phyloP scores from a whole-genome alignment of 2,113 vertebrate genomes.

The Laticauda colubrina region DNA sequence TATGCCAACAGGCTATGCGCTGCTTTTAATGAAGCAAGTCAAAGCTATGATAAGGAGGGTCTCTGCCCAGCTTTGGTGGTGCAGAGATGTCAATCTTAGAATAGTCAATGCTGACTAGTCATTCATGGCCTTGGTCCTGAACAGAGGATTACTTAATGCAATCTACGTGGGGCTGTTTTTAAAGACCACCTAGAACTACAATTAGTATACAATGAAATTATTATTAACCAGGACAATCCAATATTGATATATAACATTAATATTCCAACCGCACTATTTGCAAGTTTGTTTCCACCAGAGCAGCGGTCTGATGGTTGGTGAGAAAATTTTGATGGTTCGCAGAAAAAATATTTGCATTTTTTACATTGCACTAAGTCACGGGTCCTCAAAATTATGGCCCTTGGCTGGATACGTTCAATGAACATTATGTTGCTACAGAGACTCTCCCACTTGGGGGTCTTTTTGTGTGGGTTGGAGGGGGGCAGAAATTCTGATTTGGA shows the following conservation, averaged over 20 bases:
- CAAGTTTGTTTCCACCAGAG: background rate
- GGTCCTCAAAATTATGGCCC: no score
- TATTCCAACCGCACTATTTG: background rate
- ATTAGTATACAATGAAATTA: background rate
- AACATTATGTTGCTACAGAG: no score
- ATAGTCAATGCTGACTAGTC: background rate
- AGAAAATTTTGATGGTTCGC: no score
- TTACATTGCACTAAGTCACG: no score
- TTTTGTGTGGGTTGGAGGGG: no score
- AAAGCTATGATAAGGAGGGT: background rate
- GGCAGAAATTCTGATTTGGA: no score
- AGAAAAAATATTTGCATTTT: no score
- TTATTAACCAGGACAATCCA: background rate
- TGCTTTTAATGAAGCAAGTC: background rate
- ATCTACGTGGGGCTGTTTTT: background rate
- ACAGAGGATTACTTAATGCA: background rate
- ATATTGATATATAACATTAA: background rate
- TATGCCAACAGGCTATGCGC: background rate
- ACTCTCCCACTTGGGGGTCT: no score
- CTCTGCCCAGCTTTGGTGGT: background rate
- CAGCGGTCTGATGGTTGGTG: no score
- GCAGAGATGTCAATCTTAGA: background rate
- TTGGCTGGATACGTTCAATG: no score
- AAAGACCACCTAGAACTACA: background rate
- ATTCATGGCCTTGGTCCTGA: background rate